Base-by-base conservation (phyloP, 1,140 invertebrate species). In the Polyergus mexicanus region DNA sequence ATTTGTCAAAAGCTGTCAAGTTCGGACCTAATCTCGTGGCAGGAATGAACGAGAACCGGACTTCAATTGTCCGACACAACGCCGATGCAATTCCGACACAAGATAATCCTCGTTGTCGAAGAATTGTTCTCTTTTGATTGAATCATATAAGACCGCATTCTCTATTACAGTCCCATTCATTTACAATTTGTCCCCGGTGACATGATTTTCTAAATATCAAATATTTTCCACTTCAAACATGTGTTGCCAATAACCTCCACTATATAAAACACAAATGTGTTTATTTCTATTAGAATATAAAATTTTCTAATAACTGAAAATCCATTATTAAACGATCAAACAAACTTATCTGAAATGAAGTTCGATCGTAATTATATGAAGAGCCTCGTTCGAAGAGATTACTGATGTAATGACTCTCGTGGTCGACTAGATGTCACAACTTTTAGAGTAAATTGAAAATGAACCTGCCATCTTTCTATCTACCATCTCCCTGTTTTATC, bases 1-100 rank as follows among this genome's bases (percentile, higher is more conserved):
- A 60, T 69, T 89, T 88, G 60, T 74, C 86, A 85, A 89, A 32
- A 54, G 41, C 35, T 47, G 78, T 47, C 38, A 44, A 68, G 56
- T 35, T 58, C 41, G 28, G 58, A 51, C 71, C 65, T 32, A 81
- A 84, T 68, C 56, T 84, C 41, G 78, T 72, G 47, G 72, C 41
- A 41, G 8, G 80, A 87, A 87, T 88, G 78, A 87, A 87, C 35
- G 51, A 87, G 78, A 76, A 63, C 19, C 62, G 76, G 25, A 38
- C 22, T 38, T 51, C 58, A 41, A 76, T 84, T 19, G 81, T 16
- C 58, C 44, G 35, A 10, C 28, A 76, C 28, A 76, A 65, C 1
- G 22, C 28, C 32, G 63, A 77, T 47, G 72, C 44, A 44, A 71
- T 58, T 25, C 10, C 51, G 47, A 71, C 25, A 16, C 65, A 56